Percentiles rank a stretch among this genome's conserved stretches.
Evolutionary conservation across 1,140 invertebrate genomes (phyloP).

Genomic region (Hyles euphorbiae): DNA sequence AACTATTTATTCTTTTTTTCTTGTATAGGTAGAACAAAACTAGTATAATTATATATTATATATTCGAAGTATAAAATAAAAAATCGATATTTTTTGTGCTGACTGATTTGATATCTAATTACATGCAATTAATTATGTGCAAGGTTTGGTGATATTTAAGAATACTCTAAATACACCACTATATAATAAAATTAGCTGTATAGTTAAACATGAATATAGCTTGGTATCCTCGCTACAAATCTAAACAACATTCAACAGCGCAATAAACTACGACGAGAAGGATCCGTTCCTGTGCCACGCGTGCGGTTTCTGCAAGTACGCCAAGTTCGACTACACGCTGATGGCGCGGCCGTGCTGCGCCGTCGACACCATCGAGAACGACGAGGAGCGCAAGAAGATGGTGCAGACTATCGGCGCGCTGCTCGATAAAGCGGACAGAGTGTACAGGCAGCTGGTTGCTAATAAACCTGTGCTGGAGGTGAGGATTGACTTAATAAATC

Average conservation of each 20-base stretch:
- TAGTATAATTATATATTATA: too few species aligned
- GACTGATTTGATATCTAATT: too few species aligned
- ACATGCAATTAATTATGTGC: too few species aligned
- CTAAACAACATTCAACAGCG: conserved; percentile 71
- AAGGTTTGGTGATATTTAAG: too few species aligned
- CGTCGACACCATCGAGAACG: conserved; percentile 97
- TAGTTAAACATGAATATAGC: too few species aligned
- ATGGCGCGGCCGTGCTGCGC: conserved; percentile 94
- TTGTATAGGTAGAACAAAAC: too few species aligned
- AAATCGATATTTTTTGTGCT: too few species aligned
- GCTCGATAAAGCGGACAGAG: conserved; percentile 95
- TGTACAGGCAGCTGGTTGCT: conserved; percentile 92
- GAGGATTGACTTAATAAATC: conserved; percentile 2
- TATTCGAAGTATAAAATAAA: too few species aligned
- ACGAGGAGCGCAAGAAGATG: conserved; percentile 97
- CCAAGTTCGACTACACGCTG: conserved; percentile 98
- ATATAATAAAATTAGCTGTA: too few species aligned
- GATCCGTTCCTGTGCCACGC: conserved; percentile 99
- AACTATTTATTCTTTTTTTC: conserved; percentile 80
- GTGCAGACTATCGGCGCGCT: conserved; percentile 92
- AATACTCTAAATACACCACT: too few species aligned
- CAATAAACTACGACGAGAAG: conserved; percentile 99
- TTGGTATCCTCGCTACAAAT: too few species aligned
- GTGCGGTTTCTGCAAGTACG: conserved; percentile 99
- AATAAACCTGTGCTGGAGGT: conserved; percentile 94